Evolutionary conservation across 2,113 vertebrate genomes (phyloP).

Genomic region (Camelus bactrianus): DNA sequence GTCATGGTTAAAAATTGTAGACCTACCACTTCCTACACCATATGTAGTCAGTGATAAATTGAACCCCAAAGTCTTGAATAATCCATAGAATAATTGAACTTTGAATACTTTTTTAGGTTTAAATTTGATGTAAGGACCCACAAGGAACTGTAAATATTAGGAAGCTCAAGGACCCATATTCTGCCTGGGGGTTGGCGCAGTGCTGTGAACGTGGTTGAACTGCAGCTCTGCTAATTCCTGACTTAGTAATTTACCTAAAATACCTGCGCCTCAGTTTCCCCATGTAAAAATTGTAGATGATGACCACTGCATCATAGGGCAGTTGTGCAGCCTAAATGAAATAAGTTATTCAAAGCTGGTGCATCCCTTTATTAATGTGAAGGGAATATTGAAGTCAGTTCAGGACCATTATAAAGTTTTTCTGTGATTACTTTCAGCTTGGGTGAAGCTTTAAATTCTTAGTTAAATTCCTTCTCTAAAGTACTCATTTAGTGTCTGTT

Average conservation of each 20-base stretch:
- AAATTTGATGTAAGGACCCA: neutral
- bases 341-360: constrained; percentile 56
- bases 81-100: neutral
- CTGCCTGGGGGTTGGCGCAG: neutral
- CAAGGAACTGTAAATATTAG: neutral
- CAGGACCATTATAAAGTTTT: constrained; percentile 52
- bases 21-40: neutral
- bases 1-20: constrained; percentile 29
- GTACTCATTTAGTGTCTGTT: constrained; percentile 76
- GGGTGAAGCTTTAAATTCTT: constrained; percentile 75
- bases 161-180: neutral
- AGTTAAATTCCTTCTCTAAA: constrained; percentile 76
- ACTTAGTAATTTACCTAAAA: neutral
- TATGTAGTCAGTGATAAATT: neutral
- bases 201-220: neutral
- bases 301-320: neutral
- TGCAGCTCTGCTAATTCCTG: neutral
- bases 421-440: constrained; percentile 73
- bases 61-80: neutral
- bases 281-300: constrained; percentile 54
- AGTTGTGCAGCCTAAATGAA: constrained; percentile 18
- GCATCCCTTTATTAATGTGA: constrained; percentile 56
- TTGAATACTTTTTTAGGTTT: constrained; percentile 2
- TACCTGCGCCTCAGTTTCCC: constrained; percentile 1
- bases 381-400: constrained; percentile 60